Percentiles rank a stretch among this genome's conserved stretches.
Conservation (phyloP, 2,888 invertebrate species). For the Rhimphoctona megacephalus region DNA sequence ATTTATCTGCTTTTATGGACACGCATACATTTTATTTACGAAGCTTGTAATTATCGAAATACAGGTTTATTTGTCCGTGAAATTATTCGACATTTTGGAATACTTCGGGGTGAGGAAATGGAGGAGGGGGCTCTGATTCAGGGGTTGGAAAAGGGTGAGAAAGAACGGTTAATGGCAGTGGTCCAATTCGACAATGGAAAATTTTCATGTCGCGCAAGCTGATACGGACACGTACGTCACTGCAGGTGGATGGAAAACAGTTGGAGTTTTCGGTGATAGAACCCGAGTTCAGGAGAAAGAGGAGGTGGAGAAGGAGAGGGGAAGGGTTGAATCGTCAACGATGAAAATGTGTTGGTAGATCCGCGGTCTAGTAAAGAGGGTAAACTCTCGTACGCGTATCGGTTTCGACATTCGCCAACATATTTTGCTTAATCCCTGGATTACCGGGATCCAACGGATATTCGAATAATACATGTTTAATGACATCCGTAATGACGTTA, state of each 20-base stretch:
- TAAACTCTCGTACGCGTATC: conserved; percentile 45
- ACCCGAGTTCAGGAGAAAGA: background rate
- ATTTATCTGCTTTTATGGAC: background rate
- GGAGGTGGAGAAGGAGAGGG: background rate
- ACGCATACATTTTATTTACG: background rate
- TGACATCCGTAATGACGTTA: conserved; percentile 50
- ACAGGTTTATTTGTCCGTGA: conserved; percentile 64
- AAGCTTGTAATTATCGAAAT: conserved; percentile 65
- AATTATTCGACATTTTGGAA: conserved; percentile 59
- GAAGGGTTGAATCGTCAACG: conserved; percentile 24
- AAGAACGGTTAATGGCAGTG: conserved; percentile 57
- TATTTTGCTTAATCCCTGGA: conserved; percentile 55
- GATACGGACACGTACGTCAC: conserved; percentile 65
- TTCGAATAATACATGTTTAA: conserved; percentile 38
- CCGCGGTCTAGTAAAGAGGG: conserved; percentile 52
- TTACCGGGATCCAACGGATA: conserved; percentile 48
- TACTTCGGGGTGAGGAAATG: conserved; percentile 23
- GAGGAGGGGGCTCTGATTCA: conserved; percentile 32
- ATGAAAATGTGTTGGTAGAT: conserved; percentile 38
- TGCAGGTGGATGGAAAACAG: conserved; percentile 62
- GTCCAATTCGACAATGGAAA: conserved; percentile 66
- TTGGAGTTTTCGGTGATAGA: conserved; percentile 53
- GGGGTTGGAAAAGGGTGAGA: background rate
- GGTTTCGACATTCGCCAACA: conserved; percentile 45
- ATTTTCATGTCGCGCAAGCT: conserved; percentile 67